Percentiles rank a stretch among this genome's conserved stretches.
Evolutionary conservation across 30 jellyfish, hydroid and myxozoan species (phyloP).

Genomic region (Turritopsis rubra): DNA sequence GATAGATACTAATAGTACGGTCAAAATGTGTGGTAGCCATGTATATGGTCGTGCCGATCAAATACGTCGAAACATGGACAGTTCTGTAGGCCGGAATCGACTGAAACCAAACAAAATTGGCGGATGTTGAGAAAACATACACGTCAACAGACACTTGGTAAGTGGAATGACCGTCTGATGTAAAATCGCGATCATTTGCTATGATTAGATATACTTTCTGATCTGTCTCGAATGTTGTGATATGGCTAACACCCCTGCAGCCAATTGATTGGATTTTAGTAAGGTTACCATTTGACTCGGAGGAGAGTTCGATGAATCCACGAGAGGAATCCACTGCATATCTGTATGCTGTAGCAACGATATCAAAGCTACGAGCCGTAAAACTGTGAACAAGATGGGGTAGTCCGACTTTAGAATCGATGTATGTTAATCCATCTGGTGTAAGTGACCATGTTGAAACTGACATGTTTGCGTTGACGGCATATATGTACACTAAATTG

Average conservation of each 20-base stretch:
- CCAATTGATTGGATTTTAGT: background rate
- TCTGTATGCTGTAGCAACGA: slow-evolving; percentile 1
- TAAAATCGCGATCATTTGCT: slow-evolving; percentile 33
- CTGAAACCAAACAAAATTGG: slow-evolving; percentile 40
- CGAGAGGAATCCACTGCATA: slow-evolving; percentile 6
- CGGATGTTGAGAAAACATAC: slow-evolving; percentile 32
- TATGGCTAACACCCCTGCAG: slow-evolving; percentile 18
- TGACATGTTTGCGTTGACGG: background rate
- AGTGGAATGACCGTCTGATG: slow-evolving; percentile 23
- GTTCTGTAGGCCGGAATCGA: slow-evolving; percentile 34
- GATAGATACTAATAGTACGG: slow-evolving; percentile 28
- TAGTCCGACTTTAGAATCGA: background rate
- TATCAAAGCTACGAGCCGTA: background rate
- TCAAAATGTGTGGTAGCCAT: slow-evolving; percentile 33
- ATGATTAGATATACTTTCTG: slow-evolving; percentile 30
- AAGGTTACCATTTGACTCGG: background rate
- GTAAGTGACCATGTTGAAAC: background rate
- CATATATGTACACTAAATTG: background rate
- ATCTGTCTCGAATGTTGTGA: slow-evolving; percentile 25
- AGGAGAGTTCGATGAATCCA: background rate
- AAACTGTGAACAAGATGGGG: slow-evolving; percentile 4
- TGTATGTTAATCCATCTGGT: background rate
- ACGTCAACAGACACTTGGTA: slow-evolving; percentile 7
- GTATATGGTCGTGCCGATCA: slow-evolving; percentile 18
- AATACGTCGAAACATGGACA: slow-evolving; percentile 17